These are phyloP conservation scores for Probosciger aterrimus DNA, from an alignment of 2,113 vertebrate species.

Conservation along the genomic window DNA sequence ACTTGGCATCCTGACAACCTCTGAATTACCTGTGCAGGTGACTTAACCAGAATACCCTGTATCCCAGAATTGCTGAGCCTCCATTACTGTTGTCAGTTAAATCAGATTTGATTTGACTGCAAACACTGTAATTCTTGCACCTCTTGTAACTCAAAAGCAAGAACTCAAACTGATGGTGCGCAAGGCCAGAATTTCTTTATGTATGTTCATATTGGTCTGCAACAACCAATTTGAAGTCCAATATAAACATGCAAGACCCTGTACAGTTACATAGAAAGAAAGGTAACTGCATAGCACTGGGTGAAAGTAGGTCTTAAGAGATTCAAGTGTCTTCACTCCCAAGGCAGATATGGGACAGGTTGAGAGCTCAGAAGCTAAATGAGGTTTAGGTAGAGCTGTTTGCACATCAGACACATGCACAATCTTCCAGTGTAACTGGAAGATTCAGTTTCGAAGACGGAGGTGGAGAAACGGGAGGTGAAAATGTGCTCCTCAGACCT, in stretches of 20 bases:
- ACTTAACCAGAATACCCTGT: neutral
- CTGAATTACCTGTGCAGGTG: constrained; percentile 15
- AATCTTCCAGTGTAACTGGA: neutral
- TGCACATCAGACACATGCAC: neutral
- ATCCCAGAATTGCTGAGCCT: neutral
- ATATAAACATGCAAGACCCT: neutral
- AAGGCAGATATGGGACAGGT: neutral
- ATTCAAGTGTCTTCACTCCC: neutral
- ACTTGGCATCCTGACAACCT: neutral
- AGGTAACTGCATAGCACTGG: neutral
- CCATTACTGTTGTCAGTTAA: neutral
- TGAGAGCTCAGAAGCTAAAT: neutral
- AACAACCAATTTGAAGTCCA: neutral
- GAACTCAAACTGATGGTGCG: neutral
- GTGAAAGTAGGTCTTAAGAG: neutral
- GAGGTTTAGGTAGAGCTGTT: neutral
- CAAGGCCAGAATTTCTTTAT: neutral
- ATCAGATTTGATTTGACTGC: neutral
- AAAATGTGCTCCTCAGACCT: neutral
- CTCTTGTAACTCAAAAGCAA: neutral
- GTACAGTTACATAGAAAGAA: neutral
- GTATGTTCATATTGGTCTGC: neutral
- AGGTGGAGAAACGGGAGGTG: neutral
- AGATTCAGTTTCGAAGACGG: neutral
- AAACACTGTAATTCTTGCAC: neutral